Conservation (phyloP, 2,888 invertebrate genomes). For the Coremacera marginata region DNA sequence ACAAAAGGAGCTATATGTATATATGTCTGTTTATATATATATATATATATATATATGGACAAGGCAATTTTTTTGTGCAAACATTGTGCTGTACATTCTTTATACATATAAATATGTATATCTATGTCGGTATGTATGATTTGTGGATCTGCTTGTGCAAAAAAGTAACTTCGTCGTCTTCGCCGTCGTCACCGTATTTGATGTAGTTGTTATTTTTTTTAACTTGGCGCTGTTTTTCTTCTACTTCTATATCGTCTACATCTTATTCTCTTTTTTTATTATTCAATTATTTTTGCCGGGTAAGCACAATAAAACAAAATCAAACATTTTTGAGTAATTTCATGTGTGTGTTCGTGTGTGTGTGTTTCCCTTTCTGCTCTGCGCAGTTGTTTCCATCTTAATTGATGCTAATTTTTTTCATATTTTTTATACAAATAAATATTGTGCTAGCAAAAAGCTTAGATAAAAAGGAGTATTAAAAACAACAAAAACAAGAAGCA, state of each 20-base stretch:
- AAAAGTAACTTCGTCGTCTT: background rate
- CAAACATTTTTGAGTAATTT: background rate
- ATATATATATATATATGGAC: background rate
- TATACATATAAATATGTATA: background rate
- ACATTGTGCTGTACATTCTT: background rate
- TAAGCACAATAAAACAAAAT: background rate
- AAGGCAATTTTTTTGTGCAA: background rate
- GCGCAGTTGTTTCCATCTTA: background rate
- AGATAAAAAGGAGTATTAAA: background rate
- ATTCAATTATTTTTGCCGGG: background rate
- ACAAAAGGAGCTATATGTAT: background rate
- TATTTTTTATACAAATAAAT: background rate
- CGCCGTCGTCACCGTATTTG: background rate
- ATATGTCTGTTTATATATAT: background rate
- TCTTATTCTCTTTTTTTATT: background rate
- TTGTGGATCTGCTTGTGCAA: slow-evolving; percentile 6
- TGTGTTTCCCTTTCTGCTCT: no score
- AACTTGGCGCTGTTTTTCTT: background rate
- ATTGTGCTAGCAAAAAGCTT: background rate
- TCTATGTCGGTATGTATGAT: background rate
- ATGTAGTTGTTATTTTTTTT: background rate
- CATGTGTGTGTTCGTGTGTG: background rate
- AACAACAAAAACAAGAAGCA: background rate
- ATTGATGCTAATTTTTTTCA: background rate
- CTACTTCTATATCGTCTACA: background rate